Evolutionary conservation across 2,888 invertebrate species (phyloP), one percentile per base, ranked within the genome.

Genomic region (Zaprionus bogoriensis): DNA sequence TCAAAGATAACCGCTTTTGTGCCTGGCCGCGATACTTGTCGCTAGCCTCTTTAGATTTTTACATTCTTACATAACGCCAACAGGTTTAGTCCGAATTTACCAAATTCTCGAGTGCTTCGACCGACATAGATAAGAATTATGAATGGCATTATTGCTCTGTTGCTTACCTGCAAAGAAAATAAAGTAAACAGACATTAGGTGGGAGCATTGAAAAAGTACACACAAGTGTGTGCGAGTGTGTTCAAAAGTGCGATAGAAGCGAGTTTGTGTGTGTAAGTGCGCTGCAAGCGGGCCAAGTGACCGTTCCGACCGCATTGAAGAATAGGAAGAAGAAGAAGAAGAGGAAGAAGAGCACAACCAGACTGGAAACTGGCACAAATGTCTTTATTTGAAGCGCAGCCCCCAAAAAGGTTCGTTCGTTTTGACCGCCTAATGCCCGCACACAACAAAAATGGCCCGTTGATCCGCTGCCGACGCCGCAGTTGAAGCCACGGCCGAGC

Each of bases 141-240:
- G 63, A 58, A 60, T 62, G 67, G 60, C 58, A 57, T 67, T 74
- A 69, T 73, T 60, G 61, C 38, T 50, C 41, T 44, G 39, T 5
- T 53, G 70, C 79, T 79, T 82, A 79, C 79, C 79, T 79, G 86
- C 42, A 85, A 85, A 46, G 60, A 79, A 82, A 58, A 72, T 57
- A 67, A 71, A 67, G 62, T 58, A 58, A 59, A 76, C 25, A 52
- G 42, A 48, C 60, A 75, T 72, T 72, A 72, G 72, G 41, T 74
- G 54, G 44, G 17, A 39, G 54, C 53, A 69, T 57, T 46, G 47
- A 55, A 62, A 58, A 36, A 14, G 17, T 32, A 20, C n/a, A 2
- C 17, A n/a, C n/a, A 23, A 41, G 23, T 47, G 30, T 46, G 19
- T 38, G 22, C 38, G 3, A 28, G 23, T 52, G 2, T 50, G n/a